phyloP scores from a whole-genome alignment of 2,113 vertebrate genomes.

The Tretioscincus oriximinensis region DNA sequence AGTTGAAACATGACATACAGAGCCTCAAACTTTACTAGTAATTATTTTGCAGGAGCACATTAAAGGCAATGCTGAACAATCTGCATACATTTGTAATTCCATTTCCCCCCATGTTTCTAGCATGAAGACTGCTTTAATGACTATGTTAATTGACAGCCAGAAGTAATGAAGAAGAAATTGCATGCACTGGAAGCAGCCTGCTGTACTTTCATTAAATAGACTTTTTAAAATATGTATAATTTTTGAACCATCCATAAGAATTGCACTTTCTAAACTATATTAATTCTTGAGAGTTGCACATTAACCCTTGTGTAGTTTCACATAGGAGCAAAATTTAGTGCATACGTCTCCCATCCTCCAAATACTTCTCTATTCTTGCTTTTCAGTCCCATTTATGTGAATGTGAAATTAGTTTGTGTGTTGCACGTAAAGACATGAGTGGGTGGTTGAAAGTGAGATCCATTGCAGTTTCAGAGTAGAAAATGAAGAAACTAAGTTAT shows the following conservation, averaged over 20 bases:
- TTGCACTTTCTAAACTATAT: background rate
- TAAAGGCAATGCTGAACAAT: conserved; percentile 42
- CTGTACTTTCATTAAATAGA: conserved; percentile 36
- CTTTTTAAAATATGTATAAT: conserved; percentile 17
- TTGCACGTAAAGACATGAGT: too few species aligned
- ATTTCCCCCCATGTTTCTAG: conserved; percentile 48
- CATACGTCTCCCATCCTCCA: background rate
- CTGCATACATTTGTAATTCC: conserved; percentile 30
- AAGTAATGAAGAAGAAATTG: conserved; percentile 61
- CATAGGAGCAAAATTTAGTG: background rate
- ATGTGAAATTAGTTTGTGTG: too few species aligned
- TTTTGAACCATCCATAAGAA: background rate
- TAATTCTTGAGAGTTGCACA: background rate
- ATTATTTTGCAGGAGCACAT: conserved; percentile 42
- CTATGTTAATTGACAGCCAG: conserved; percentile 53
- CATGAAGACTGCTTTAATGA: conserved; percentile 55
- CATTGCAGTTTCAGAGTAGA: too few species aligned
- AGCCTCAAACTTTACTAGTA: conserved; percentile 45
- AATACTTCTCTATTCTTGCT: too few species aligned
- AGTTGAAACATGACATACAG: conserved; percentile 23
- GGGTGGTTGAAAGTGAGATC: too few species aligned
- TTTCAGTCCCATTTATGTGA: too few species aligned
- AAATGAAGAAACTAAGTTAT: too few species aligned
- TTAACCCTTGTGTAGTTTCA: background rate
- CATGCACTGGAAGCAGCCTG: conserved; percentile 30